These are phyloP conservation scores for Mellivora capensis DNA, from an alignment of 2,113 vertebrate genomes.

Conservation along the genomic window DNA sequence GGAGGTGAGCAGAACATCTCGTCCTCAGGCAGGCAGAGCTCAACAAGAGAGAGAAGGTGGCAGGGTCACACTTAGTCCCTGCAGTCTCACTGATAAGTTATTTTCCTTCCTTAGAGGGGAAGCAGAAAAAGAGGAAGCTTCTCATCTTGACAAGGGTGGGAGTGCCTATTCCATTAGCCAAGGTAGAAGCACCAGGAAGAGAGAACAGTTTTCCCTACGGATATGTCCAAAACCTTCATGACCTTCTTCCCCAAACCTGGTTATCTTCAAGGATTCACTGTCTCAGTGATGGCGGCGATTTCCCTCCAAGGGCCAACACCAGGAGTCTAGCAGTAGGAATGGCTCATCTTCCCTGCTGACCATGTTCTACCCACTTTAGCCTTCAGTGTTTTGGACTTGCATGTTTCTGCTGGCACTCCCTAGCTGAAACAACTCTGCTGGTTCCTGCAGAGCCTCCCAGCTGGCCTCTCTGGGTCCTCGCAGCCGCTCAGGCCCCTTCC, in stretches of 20 bases:
- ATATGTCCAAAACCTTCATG: not conserved
- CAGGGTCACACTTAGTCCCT: not conserved
- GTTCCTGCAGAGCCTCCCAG: not conserved
- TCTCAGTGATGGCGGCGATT: too few relatives aligned
- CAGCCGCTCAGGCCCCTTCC: too few relatives aligned
- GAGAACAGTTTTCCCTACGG: not conserved
- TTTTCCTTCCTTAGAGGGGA: not conserved
- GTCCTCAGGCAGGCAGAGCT: not conserved
- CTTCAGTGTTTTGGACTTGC: not conserved
- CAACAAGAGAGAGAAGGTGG: not conserved
- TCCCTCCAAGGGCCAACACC: not conserved
- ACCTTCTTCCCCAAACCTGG: not conserved
- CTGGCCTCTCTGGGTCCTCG: not conserved
- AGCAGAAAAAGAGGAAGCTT: not conserved
- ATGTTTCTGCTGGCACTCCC: too few relatives aligned
- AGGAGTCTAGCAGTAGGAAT: not conserved
- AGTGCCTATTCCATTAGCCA: not conserved
- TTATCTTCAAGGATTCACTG: not conserved
- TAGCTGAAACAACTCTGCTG: not conserved
- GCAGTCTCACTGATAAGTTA: not conserved
- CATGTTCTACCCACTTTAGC: not conserved
- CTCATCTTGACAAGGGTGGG: not conserved
- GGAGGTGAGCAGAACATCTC: not conserved
- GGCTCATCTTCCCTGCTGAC: not conserved
- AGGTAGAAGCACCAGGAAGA: not conserved